Percentiles rank a stretch among this genome's conserved stretches.
These are phyloP conservation scores for Rhopalosiphum padi DNA, from an alignment of 1,140 invertebrate species.

Conservation along the genomic window DNA sequence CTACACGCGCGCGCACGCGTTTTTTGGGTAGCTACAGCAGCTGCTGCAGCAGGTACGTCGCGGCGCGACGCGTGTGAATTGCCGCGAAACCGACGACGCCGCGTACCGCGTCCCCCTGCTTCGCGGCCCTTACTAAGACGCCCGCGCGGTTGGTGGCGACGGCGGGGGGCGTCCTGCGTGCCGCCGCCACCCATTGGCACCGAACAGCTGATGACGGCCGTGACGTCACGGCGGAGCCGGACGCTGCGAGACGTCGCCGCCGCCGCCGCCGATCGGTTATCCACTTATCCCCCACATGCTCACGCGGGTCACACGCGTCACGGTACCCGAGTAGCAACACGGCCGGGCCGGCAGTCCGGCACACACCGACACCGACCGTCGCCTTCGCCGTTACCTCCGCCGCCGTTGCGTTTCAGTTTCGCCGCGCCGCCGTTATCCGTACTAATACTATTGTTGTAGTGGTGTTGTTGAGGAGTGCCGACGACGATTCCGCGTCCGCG, in stretches of 20 bases:
- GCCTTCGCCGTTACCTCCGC: background rate
- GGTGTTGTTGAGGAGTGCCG: background rate
- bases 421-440: background rate
- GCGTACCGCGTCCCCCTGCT: background rate
- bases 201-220: slow-evolving; percentile 42
- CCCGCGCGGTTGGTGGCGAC: background rate
- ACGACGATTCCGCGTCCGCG: background rate
- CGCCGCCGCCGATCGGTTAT: slow-evolving; percentile 27
- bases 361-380: background rate
- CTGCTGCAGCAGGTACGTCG: background rate
- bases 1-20: background rate
- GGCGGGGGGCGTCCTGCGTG: background rate
- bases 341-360: slow-evolving; percentile 19
- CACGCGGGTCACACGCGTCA: slow-evolving; percentile 8
- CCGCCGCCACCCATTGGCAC: background rate
- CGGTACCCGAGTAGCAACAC: slow-evolving; percentile 17
- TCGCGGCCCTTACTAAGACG: background rate
- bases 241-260: background rate
- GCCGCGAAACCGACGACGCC: background rate
- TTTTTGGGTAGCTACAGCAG: background rate
- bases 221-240: slow-evolving; percentile 45
- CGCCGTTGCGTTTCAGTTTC: slow-evolving; percentile 3
- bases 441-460: background rate
- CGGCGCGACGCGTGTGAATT: background rate
- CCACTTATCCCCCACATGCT: slow-evolving; percentile 40